Evolutionary conservation across 2,113 vertebrate genomes (phyloP).

Genomic region (Balaeniceps rex): DNA sequence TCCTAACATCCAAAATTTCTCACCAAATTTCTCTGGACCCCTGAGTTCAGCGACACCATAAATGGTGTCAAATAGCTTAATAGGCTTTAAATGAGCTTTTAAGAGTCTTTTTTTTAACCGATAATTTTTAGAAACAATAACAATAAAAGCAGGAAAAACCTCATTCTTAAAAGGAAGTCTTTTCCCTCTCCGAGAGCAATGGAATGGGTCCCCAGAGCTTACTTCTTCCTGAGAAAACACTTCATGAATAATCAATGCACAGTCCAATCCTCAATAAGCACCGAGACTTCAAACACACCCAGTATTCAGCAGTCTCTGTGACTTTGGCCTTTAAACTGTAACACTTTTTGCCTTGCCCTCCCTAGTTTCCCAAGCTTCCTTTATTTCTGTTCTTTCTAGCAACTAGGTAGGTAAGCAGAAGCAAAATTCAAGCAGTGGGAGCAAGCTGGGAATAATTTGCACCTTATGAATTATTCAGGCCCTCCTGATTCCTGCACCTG

Average conservation of each 20-base stretch:
- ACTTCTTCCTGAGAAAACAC: constrained; percentile 6
- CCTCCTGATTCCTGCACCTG: constrained; percentile 77
- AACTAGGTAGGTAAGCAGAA: constrained; percentile 69
- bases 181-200: neutral
- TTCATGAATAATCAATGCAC: constrained; percentile 35
- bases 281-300: constrained; percentile 8
- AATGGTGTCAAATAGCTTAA: neutral
- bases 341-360: neutral
- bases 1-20: neutral
- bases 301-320: neutral
- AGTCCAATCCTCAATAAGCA: neutral
- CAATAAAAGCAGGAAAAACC: neutral
- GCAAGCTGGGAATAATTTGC: constrained; percentile 68
- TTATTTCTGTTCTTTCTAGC: constrained; percentile 27
- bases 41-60: neutral
- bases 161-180: neutral
- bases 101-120: neutral
- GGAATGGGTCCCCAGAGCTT: constrained; percentile 1
- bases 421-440: constrained; percentile 35
- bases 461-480: constrained; percentile 76
- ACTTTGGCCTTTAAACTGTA: constrained; percentile 22
- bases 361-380: constrained; percentile 15
- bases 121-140: constrained; percentile 14
- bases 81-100: neutral
- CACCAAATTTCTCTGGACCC: neutral